Conservation (phyloP, 1,140 invertebrate genomes). For the Orchestia grillus region DNA sequence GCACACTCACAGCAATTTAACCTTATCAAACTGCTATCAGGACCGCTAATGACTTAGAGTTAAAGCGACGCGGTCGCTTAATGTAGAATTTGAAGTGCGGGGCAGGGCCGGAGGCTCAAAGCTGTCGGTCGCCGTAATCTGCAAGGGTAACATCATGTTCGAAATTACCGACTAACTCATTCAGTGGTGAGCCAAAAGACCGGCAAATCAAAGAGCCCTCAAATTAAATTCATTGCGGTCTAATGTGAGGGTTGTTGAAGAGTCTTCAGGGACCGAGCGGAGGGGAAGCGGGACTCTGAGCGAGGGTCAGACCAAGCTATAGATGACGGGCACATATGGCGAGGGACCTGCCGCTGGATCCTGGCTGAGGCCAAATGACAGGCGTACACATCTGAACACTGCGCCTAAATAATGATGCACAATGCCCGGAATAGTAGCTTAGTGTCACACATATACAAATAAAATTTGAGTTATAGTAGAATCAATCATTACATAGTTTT, state of each 20-base stretch:
- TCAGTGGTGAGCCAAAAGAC: slow-evolving; percentile 50
- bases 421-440: too few relatives aligned
- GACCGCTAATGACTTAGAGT: not conserved
- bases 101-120: not conserved
- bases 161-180: slow-evolving; percentile 51
- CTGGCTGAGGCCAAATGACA: not conserved
- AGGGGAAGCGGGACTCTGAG: not conserved
- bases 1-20: not conserved
- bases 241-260: slow-evolving; percentile 49
- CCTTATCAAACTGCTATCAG: not conserved
- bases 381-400: too few relatives aligned
- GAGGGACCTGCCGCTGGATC: not conserved
- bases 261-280: slow-evolving; percentile 24
- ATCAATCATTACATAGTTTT: too few relatives aligned
- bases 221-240: slow-evolving; percentile 56
- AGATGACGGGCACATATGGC: not conserved
- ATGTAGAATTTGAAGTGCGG: not conserved
- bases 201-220: slow-evolving; percentile 52
- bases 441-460: too few relatives aligned
- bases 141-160: slow-evolving; percentile 43
- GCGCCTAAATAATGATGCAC: too few relatives aligned
- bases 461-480: too few relatives aligned
- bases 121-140: slow-evolving; percentile 26
- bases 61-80: not conserved
- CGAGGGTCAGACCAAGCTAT: not conserved